phyloP scores from a whole-genome alignment of 2,113 vertebrate species.

The Varanus komodoensis region DNA sequence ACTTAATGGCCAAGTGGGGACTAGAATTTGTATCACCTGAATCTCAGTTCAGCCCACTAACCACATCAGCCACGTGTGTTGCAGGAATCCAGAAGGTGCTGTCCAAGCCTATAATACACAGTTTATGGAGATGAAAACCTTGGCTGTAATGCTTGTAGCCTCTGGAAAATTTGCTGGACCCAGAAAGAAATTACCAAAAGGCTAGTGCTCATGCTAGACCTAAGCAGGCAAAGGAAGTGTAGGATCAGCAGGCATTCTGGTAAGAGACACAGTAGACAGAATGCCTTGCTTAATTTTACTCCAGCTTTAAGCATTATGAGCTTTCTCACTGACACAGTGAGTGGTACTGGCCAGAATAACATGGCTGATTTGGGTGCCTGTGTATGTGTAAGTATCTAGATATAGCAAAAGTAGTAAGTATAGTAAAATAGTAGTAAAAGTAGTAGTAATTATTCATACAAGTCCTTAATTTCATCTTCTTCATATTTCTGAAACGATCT shows the following conservation, averaged over 20 bases:
- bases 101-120: background rate
- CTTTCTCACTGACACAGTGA: conserved; percentile 42
- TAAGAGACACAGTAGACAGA: background rate
- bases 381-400: background rate
- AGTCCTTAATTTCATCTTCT: conserved; percentile 17
- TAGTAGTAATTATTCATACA: background rate
- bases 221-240: background rate
- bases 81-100: background rate
- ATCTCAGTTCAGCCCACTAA: no score
- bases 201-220: background rate
- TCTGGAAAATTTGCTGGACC: background rate
- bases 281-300: conserved; percentile 55
- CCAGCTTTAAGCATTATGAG: conserved; percentile 33
- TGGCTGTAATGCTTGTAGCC: no score
- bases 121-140: background rate
- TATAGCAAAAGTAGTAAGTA: no score
- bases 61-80: background rate
- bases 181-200: background rate
- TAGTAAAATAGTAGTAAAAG: background rate
- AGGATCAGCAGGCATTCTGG: background rate
- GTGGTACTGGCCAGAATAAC: conserved; percentile 29
- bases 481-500: background rate
- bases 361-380: background rate
- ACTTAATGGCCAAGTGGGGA: no score
- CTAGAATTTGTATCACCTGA: no score